Evolutionary conservation across 2,797 vertebrate genomes (phyloP), one percentile per base, ranked within the genome.

Genomic region (Darevskia mixta): DNA sequence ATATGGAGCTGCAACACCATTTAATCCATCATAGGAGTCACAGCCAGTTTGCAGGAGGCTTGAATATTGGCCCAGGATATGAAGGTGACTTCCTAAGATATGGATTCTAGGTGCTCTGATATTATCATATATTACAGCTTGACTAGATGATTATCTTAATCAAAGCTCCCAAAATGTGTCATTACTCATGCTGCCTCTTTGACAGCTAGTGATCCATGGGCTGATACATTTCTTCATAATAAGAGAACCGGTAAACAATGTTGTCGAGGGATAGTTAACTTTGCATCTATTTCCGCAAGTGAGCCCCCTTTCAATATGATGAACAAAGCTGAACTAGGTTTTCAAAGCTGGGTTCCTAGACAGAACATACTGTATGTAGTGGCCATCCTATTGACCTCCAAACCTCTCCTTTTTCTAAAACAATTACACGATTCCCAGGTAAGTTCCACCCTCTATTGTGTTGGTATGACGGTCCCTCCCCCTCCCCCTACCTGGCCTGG

Each of bases 101-200:
- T 67, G 20, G 75, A 69, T 88, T 83, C 58, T 23, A 71, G 81
- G 45, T 82, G 49, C 45, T 82, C 5, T 78, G 49, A 58, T 69
- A 29, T 71, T 76, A 76, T 80, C 71, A 78, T 89, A 76, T 81
- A 78, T 64, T 82, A 82, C 72, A 71, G 29, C 45, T 82, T 89
- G 79, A 79, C 83, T 82, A 77, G 61, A 89, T 71, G 43, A 86
- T 86, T 71, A 82, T 71, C 35, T 86, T 89, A 89, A 89, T 69
- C 79, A 86, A 35, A 82, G 9, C 18, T 83, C 64, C 29, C 64
- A 86, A 86, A 86, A 71, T 78, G 32, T 82, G 29, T 38, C 79
- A 86, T 86, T 86, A 82, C 41, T 86, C 64, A 86, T 82, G 73
- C 41, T 76, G 66, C 73, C 25, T 71, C 29, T 82, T 82, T 88